phyloP scores from a whole-genome alignment of 2,113 vertebrate species.

The Vulpes ferrilata region DNA sequence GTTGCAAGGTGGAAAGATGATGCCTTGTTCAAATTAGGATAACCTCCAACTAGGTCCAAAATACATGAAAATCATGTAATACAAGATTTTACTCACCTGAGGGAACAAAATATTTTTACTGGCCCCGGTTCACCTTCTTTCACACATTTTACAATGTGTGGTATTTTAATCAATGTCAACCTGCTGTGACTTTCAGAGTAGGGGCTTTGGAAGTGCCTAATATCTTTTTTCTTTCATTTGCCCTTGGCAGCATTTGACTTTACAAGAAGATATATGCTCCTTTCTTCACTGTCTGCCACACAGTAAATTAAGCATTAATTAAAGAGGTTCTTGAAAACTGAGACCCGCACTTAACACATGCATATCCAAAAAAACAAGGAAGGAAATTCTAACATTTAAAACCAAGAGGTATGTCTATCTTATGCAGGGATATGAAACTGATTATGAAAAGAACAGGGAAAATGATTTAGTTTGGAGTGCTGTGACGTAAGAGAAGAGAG shows the following conservation, averaged over 20 bases:
- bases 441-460: not conserved
- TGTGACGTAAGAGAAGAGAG: not conserved
- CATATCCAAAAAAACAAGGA: not conserved
- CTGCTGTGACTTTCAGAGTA: not conserved
- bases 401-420: not conserved
- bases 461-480: not conserved
- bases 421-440: not conserved
- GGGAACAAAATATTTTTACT: constrained; percentile 82
- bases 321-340: constrained; percentile 57
- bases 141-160: constrained; percentile 74
- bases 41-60: constrained; percentile 41
- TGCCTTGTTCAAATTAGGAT: not conserved
- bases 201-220: constrained; percentile 55
- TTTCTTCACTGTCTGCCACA: constrained; percentile 34
- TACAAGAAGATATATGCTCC: constrained; percentile 31
- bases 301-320: constrained; percentile 59
- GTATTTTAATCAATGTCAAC: constrained; percentile 80
- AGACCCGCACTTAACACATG: not conserved
- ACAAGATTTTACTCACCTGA: constrained; percentile 78
- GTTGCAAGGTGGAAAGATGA: constrained; percentile 60
- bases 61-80: constrained; percentile 63
- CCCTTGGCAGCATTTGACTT: not conserved
- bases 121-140: constrained; percentile 73
- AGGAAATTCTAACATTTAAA: not conserved
- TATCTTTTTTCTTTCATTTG: constrained; percentile 56